Base-by-base conservation (phyloP, 2,797 vertebrate genomes). In the Fistularia commersonii region DNA sequence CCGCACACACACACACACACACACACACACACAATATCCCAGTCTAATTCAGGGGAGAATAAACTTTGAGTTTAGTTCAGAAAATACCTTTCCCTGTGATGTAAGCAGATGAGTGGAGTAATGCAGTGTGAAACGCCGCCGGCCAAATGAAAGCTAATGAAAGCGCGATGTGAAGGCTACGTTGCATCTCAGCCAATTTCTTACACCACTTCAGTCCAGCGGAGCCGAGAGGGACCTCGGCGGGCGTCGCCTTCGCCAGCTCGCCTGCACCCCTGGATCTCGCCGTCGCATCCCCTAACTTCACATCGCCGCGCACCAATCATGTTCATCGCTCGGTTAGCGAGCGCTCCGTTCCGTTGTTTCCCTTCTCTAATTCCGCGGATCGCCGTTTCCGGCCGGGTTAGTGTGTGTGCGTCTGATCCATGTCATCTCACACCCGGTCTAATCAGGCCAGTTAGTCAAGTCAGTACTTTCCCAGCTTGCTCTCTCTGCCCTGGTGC, bases 401-500 rank as follows among this genome's bases (percentile, higher is more conserved):
- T 74, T 69, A 72, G 61, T 65, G 34, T 74, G 62, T 67, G 42
- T 23, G 23, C 77, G 55, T 85, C 70, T 86, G 79, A 85, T 87
- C 82, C 66, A 65, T 84, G 80, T 87, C 83, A 85, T 76, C 71
- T 85, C 74, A 84, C 82, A 84, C 80, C 80, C 72, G 11, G 79
- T 72, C 71, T 82, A 84, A 84, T 82, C 82, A 85, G 77, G 75
- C 69, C 82, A 72, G 82, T 87, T 85, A 87, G 82, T 66, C 57
- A 74, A 78, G 72, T 74, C 74, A 81, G 77, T 80, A 65, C 74
- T 66, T 76, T 59, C 62, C 74, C 72, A 77, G 77, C 76, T 67
- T 66, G 71, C 76, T 72, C 61, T 73, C 78, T 75, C 72, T 81
- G 74, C 79, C 83, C 74, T 60, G 66, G 69, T 77, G 80, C 80